phyloP scores from a whole-genome alignment of 1,140 invertebrate genomes.

The Hyphantria cunea region DNA sequence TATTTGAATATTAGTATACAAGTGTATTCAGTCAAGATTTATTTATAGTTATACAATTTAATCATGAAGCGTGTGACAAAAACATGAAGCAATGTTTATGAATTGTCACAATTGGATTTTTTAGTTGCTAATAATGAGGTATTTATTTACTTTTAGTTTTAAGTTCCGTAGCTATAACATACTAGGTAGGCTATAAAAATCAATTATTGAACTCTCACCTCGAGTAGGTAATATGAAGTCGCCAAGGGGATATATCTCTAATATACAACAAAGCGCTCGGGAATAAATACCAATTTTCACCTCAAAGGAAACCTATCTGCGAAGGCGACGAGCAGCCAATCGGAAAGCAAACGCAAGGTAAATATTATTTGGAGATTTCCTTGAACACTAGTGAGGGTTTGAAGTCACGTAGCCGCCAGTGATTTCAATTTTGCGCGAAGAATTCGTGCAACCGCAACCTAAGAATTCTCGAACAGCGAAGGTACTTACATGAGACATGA shows the following conservation, averaged over 20 bases:
- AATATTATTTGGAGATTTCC: constrained; percentile 60
- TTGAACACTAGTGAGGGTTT: constrained; percentile 53
- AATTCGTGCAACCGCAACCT: constrained; percentile 32
- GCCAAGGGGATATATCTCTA: constrained; percentile 7
- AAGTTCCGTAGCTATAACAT: too few species aligned
- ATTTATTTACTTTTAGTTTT: too few species aligned
- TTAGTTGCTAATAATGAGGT: too few species aligned
- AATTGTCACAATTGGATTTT: too few species aligned
- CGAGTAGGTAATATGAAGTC: not conserved
- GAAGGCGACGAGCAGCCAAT: constrained; percentile 37
- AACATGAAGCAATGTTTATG: too few species aligned
- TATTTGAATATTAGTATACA: too few species aligned
- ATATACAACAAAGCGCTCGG: constrained; percentile 39
- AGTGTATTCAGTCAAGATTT: too few species aligned
- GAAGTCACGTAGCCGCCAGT: constrained; percentile 64
- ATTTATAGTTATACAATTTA: too few species aligned
- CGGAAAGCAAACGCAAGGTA: constrained; percentile 47
- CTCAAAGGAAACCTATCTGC: constrained; percentile 52
- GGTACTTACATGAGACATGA: constrained; percentile 28
- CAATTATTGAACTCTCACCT: too few species aligned
- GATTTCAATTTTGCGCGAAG: constrained; percentile 63
- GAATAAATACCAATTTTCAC: constrained; percentile 60
- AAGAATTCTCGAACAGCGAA: constrained; percentile 35
- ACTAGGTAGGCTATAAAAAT: too few species aligned
- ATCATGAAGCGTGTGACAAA: too few species aligned